These are phyloP conservation scores for Crenichthys baileyi DNA, from an alignment of 2,797 vertebrate species.

Conservation along the genomic window DNA sequence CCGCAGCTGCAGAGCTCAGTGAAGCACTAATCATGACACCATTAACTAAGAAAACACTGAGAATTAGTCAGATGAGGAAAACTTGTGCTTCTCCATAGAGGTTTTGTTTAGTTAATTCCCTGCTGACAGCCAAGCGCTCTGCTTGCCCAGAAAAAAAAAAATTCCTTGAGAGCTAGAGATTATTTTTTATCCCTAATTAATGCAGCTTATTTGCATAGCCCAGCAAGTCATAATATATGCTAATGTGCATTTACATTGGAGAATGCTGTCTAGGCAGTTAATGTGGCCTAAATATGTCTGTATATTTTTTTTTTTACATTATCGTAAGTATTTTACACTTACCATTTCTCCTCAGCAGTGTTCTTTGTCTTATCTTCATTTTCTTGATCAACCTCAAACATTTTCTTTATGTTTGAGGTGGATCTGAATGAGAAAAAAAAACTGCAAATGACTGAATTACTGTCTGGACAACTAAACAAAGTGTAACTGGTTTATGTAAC, in stretches of 20 bases:
- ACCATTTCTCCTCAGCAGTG: constrained; percentile 30
- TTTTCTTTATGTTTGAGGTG: constrained; percentile 25
- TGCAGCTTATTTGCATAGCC: constrained; percentile 83
- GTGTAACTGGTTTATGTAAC: background rate
- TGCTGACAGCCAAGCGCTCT: constrained; percentile 78
- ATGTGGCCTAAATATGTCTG: constrained; percentile 84
- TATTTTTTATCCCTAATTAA: constrained; percentile 85
- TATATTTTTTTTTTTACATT: constrained; percentile 68
- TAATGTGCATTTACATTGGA: constrained; percentile 83
- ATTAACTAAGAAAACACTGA: constrained; percentile 78
- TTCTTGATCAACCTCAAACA: constrained; percentile 17
- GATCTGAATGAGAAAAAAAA: constrained; percentile 1
- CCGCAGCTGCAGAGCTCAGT: constrained; percentile 62
- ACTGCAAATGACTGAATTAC: background rate
- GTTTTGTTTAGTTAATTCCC: constrained; percentile 86
- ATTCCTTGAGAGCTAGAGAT: constrained; percentile 75
- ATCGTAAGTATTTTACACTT: constrained; percentile 62
- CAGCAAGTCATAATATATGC: constrained; percentile 85
- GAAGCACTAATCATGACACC: constrained; percentile 72
- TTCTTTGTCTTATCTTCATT: constrained; percentile 29
- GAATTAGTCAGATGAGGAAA: constrained; percentile 77
- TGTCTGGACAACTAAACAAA: background rate
- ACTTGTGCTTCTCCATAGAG: constrained; percentile 71
- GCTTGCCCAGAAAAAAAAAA: constrained; percentile 69
- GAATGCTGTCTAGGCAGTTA: constrained; percentile 73